Conservation (phyloP, 2,888 invertebrate species). For the Ormyrus rosae region DNA sequence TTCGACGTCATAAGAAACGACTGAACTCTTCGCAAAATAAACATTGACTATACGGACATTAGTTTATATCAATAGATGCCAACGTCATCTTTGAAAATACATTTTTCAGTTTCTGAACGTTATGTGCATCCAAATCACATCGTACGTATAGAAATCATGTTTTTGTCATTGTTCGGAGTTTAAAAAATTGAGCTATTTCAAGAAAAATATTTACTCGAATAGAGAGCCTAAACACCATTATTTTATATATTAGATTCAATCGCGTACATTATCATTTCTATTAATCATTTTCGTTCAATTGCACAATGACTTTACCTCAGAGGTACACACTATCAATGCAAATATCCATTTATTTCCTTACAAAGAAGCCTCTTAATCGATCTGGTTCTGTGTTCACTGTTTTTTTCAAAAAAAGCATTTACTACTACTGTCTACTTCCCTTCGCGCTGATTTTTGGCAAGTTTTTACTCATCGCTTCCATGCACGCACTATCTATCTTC, state of each 20-base stretch:
- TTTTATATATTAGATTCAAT: constrained; percentile 47
- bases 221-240: constrained; percentile 52
- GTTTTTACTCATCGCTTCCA: constrained; percentile 44
- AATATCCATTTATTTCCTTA: constrained; percentile 46
- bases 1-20: constrained; percentile 50
- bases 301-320: constrained; percentile 49
- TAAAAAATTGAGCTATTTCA: constrained; percentile 55
- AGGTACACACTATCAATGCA: constrained; percentile 50
- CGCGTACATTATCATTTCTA: constrained; percentile 23
- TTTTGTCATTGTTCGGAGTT: constrained; percentile 47
- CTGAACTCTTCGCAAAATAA: constrained; percentile 54
- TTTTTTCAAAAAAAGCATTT: constrained; percentile 53
- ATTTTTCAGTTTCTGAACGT: constrained; percentile 42
- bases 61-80: constrained; percentile 45
- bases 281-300: constrained; percentile 35
- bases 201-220: constrained; percentile 57
- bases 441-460: constrained; percentile 57
- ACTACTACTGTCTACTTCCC: constrained; percentile 45
- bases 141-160: constrained; percentile 53
- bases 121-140: constrained; percentile 40
- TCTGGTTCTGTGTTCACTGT: constrained; percentile 52
- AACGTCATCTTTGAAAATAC: constrained; percentile 52
- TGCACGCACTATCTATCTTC: constrained; percentile 42
- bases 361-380: constrained; percentile 50
- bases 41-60: constrained; percentile 49